Evolutionary conservation across 2,113 vertebrate species (phyloP).

Genomic region (Chaetorhynchus papuensis): DNA sequence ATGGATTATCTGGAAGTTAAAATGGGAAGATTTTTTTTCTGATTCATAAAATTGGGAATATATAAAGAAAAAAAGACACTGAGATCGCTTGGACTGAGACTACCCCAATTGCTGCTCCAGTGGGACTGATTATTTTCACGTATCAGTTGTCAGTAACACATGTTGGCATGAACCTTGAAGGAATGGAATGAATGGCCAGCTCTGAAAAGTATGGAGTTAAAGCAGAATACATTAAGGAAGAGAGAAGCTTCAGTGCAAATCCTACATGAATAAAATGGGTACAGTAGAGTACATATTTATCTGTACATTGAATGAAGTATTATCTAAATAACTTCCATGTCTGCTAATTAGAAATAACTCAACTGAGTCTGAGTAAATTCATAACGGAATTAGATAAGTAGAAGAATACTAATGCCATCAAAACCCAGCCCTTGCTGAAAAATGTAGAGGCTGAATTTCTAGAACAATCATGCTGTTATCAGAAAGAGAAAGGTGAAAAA

Average conservation of each 20-base stretch:
- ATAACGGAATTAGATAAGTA: background rate
- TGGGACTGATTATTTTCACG: background rate
- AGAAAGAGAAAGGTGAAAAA: background rate
- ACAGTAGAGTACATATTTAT: background rate
- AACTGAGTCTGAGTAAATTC: background rate
- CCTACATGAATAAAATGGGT: background rate
- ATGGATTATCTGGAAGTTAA: background rate
- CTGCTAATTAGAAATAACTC: background rate
- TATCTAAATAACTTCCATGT: background rate
- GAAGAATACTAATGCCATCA: background rate
- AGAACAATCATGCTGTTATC: background rate
- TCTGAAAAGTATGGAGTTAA: background rate
- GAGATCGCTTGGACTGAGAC: background rate
- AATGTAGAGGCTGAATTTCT: background rate
- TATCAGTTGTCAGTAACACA: background rate
- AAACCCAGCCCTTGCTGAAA: background rate
- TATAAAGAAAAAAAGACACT: background rate
- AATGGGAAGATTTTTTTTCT: background rate
- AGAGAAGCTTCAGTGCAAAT: background rate
- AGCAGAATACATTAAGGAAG: background rate
- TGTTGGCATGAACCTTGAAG: background rate
- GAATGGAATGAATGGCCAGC: background rate
- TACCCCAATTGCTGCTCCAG: background rate
- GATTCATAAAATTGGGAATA: background rate
- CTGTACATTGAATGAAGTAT: background rate